Evolutionary conservation across 2,113 vertebrate species (phyloP), one percentile per base, ranked within the genome.

Genomic region (Ctenomys sociabilis): DNA sequence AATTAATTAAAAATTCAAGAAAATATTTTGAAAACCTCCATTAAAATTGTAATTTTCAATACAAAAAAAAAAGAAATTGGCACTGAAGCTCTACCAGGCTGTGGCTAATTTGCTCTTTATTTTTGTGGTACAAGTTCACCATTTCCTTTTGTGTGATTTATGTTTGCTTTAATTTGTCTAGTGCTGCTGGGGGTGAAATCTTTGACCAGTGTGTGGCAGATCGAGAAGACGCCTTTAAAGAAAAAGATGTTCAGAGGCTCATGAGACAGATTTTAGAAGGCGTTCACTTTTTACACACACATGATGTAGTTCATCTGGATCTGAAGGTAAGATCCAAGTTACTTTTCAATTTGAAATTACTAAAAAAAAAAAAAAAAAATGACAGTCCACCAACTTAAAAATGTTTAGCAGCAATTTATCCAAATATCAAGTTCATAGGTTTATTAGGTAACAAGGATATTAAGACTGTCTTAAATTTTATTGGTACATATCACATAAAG

Each of bases 131-230:
- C 40, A 6, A 57, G 28, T 73, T 85, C 22, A 80, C 54, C 37
- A 16, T 73, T 80, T 91, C 70, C 43, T 35, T 92, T 37, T 49
- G 66, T 61, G 21, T 12, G 28, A 68, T 17, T 96, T 32, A 26
- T 45, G 5, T 68, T 45, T 57, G 57, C 70, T 93, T 90, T 85
- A 88, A 80, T 77, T 82, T 93, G 95, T 78, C 5, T 88, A 99
- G 99, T 49, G 99, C 99, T 77, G 99, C 99, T n/a, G 99, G 99
- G 70, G 99, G 99, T 1, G 99, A 99, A 97, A 99, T 99, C 96
- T 99, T 99, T 97, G 97, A 99, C 98, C 99, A 99, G 57, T 99
- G 99, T 85, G 99, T 99, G 28, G 99, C 99, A 4, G 99, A 99
- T 89, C 99, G 98, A 52, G 99, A 99, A 26, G 99, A 99, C 49